Conservation (phyloP, 2,113 vertebrate species). For the Myotis davidii region DNA sequence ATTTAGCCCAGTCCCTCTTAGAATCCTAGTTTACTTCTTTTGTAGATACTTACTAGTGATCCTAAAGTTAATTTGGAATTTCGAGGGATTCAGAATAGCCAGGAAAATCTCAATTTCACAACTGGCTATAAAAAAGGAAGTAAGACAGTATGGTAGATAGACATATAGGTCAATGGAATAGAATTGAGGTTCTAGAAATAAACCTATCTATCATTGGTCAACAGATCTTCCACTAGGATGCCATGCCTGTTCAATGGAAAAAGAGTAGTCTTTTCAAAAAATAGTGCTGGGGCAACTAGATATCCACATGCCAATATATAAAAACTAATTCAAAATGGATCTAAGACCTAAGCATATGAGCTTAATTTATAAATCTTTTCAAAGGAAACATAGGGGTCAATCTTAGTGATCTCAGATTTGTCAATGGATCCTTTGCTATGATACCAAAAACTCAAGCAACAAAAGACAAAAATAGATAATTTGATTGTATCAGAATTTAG, state of each 20-base stretch:
- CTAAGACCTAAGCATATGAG: not conserved
- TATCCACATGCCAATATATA: not conserved
- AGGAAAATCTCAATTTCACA: slow-evolving; percentile 16
- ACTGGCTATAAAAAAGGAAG: not conserved
- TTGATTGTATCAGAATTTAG: not conserved
- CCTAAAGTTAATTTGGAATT: slow-evolving; percentile 31
- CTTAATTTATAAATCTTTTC: not conserved
- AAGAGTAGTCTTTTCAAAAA: not conserved
- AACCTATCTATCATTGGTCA: not conserved
- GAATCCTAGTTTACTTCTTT: not conserved
- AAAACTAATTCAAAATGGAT: slow-evolving; percentile 9
- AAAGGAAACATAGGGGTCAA: not conserved
- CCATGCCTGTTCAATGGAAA: not conserved
- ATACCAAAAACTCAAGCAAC: not conserved
- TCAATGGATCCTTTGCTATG: not conserved
- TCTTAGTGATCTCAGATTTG: not conserved
- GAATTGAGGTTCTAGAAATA: not conserved
- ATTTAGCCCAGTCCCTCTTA: not conserved
- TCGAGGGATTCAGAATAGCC: not conserved
- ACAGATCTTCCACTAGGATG: not conserved
- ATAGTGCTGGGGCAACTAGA: not conserved
- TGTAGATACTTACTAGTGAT: not conserved
- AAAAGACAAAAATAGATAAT: not conserved
- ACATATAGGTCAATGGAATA: not conserved
- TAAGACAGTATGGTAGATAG: not conserved